phyloP scores from a whole-genome alignment of 2,797 vertebrate species.

The Siniperca scherzeri region DNA sequence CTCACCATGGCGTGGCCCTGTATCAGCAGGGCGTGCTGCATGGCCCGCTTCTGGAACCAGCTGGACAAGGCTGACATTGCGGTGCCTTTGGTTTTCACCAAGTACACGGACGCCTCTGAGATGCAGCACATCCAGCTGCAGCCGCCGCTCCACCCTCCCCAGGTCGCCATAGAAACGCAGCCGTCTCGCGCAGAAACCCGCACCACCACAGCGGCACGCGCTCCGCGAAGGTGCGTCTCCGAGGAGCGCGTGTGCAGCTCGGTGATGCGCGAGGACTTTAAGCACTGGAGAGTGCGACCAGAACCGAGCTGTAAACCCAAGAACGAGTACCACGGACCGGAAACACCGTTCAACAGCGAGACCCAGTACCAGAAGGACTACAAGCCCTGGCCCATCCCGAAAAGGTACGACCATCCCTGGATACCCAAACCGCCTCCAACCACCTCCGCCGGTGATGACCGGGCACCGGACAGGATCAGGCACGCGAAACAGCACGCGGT shows the following conservation, averaged over 20 bases:
- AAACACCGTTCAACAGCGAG: constrained; percentile 92
- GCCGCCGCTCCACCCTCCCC: constrained; percentile 74
- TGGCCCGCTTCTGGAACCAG: constrained; percentile 98
- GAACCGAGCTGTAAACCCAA: constrained; percentile 96
- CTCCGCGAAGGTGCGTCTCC: constrained; percentile 72
- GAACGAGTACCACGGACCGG: constrained; percentile 93
- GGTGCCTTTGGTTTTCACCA: constrained; percentile 95
- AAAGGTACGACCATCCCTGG: constrained; percentile 94
- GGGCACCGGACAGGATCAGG: constrained; percentile 65
- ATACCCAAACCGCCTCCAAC: constrained; percentile 89
- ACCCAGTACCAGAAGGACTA: constrained; percentile 99
- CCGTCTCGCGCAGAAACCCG: constrained; percentile 79
- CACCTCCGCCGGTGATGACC: constrained; percentile 69
- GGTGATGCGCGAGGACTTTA: constrained; percentile 96
- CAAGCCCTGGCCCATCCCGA: constrained; percentile 95
- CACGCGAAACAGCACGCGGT: constrained; percentile 59
- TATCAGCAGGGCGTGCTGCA: constrained; percentile 98
- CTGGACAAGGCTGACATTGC: constrained; percentile 98
- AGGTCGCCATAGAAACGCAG: constrained; percentile 91
- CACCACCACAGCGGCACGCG: constrained; percentile 65
- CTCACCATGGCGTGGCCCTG: constrained; percentile 98
- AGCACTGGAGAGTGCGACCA: constrained; percentile 92
- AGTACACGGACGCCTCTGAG: constrained; percentile 94
- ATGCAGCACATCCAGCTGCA: constrained; percentile 86
- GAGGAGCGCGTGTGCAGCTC: constrained; percentile 86